These are phyloP conservation scores for Bombus superbus DNA, from an alignment of 1,140 invertebrate genomes.

Conservation along the genomic window DNA sequence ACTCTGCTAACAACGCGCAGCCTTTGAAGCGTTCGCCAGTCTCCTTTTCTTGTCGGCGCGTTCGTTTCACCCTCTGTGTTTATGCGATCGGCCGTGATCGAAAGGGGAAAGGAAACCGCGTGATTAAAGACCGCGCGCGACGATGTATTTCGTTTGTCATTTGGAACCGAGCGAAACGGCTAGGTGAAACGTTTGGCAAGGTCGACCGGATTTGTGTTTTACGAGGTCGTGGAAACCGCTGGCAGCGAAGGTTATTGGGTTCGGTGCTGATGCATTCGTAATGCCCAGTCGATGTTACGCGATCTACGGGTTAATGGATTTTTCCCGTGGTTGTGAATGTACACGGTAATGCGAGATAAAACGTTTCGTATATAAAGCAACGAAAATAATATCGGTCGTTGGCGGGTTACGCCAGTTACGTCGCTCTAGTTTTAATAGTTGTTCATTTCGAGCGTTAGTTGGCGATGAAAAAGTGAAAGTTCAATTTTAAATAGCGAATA, in stretches of 20 bases:
- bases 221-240: background rate
- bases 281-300: background rate
- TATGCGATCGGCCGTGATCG: background rate
- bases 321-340: too few species aligned
- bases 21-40: background rate
- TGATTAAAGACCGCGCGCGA: background rate
- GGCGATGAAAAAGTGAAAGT: too few species aligned
- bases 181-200: background rate
- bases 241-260: too few species aligned
- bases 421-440: too few species aligned
- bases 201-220: background rate
- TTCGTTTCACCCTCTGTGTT: background rate
- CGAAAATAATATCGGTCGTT: too few species aligned
- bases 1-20: slow-evolving; percentile 4
- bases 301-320: too few species aligned
- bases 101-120: background rate
- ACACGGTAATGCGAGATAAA: too few species aligned
- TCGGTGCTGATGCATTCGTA: background rate
- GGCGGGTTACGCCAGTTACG: too few species aligned
- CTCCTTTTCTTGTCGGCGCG: background rate
- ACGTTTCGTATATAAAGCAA: too few species aligned
- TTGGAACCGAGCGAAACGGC: background rate
- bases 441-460: too few species aligned
- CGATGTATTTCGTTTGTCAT: background rate
- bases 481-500: too few species aligned